Base-by-base conservation (phyloP, 1,140 invertebrate species). In the Cheumatopsyche charites region DNA sequence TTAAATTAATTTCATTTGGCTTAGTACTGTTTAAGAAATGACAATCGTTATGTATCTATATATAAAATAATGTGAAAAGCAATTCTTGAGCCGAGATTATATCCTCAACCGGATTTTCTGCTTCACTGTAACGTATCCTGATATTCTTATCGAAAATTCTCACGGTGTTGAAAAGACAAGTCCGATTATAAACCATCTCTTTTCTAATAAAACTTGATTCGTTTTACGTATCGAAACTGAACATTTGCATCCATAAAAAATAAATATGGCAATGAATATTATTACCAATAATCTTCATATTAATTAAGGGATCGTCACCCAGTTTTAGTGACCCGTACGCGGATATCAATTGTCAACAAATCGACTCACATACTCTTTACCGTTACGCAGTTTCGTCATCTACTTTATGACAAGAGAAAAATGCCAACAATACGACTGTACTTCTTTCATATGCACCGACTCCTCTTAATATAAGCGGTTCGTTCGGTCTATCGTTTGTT, bases 261-360 rank as follows among this genome's bases (percentile, higher is more conserved):
- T n/a, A n/a, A n/a, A n/a, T n/a, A n/a, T n/a, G n/a, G n/a, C n/a
- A n/a, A n/a, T n/a, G n/a, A n/a, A n/a, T n/a, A n/a, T n/a, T n/a
- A n/a, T 19, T 1, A 52, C 19, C 13, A 15, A 52, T 17, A 52
- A 52, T 52, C 19, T 15, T 17, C 47, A 17, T 7, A 15, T 9
- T 17, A 19, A 58, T 25, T 58, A 1, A 25, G 55, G 23, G 9
- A 58, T 58, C 25, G 55, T 58, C 55, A 13, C 23, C 55, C 21
- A 19, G 11, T 2, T 5, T 58, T 2, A 47, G 12, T 47, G 43
- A 15, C 5, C 21, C 7, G 55, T 25, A 25, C 55, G 25, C 55
- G 55, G 55, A 58, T 58, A 58, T 58, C 23, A 58, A 58, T 58
- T 58, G 55, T 58, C 55, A 58, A 58, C 55, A 58, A 58, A 58